Evolutionary conservation across 2,888 invertebrate species (phyloP), one percentile per base, ranked within the genome.

Genomic region (Drosophila suboccidentalis): DNA sequence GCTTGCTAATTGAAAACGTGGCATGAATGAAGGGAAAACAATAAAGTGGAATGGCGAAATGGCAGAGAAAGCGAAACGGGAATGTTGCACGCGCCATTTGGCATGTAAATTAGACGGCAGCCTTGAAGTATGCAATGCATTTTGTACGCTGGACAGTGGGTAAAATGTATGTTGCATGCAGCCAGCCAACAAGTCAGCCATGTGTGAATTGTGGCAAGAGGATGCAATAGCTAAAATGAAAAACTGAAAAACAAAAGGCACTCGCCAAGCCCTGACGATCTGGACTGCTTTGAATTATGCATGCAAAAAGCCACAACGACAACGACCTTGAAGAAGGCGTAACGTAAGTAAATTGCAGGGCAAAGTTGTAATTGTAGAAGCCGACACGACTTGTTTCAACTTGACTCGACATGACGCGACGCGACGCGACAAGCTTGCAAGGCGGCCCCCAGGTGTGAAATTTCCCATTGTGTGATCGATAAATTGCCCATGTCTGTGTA

Each of bases 401-500:
- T 49, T 49, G 57, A 41, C 50, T 22, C 51, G 34, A 15, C 38
- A 10, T 9, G 57, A 55, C 38, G 29, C 54, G 57, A 55, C 38
- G 29, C 54, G 46, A 59, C 43, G 51, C n/a, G 43, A n/a, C 54
- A 11, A 44, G 41, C 51, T 22, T 17, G 41, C 2, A 10, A 34
- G 49, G 17, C 10, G 49, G 19, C 36, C 44, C 22, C 11, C 85
- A 80, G 78, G 84, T 88, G 84, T 83, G 74, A 87, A 83, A 67
- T 81, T 88, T 85, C 89, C 81, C 84, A 86, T 88, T 88, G 84
- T 85, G 76, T 85, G 84, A 85, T 85, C 84, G 84, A 85, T 85
- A 85, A 88, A 81, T 59, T 71, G 78, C 65, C 58, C 78, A 59
- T 67, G 71, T 69, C 66, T 54, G 69, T 64, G 64, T 65, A 60